Base-by-base conservation (phyloP, 2,797 vertebrate genomes). In the Ispidina picta region DNA sequence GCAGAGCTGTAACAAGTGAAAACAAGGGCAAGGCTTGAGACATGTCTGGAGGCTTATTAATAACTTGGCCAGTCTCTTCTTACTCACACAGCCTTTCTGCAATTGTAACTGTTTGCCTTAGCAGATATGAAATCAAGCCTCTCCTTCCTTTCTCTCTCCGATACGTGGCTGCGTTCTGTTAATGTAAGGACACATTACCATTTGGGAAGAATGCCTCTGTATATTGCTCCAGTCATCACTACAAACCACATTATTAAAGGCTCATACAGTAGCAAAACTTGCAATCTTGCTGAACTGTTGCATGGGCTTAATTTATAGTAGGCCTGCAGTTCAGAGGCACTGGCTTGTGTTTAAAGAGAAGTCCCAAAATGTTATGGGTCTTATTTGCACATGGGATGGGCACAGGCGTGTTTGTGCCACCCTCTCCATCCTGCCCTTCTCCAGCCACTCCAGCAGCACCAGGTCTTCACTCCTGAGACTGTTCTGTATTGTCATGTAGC, bases 191-290 rank as follows among this genome's bases (percentile, higher is more conserved):
- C 55, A 81, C 73, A 68, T 70, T 83, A 49, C 72, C 64, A 87
- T 88, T 92, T 83, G 69, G 16, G 58, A 83, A 88, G 69, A 88
- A 84, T 48, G 64, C 25, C 41, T 80, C 49, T 20, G 33, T 81
- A 37, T 88, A 73, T 86, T 89, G 91, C 23, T 46, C 48, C 54
- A 59, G 72, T 83, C 77, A 94, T 75, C 48, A 74, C 83, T 93
- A 94, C 75, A 73, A 91, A 84, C 75, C 83, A 62, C 43, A 39
- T 83, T 82, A 92, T 58, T 89, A 88, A 88, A 88, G 65, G 49
- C 49, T 84, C 18, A 63, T 41, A 62, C 68, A 84, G 58, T 23
- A 80, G 55, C 41, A 85, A 72, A 74, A 58, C 35, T 83, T 92
- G 62, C 37, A 88, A 26, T 86, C 80, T 51, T 86, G 62, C 59